Evolutionary conservation across 2,888 invertebrate species (phyloP).

Genomic region (Nemotelus nigrinus): DNA sequence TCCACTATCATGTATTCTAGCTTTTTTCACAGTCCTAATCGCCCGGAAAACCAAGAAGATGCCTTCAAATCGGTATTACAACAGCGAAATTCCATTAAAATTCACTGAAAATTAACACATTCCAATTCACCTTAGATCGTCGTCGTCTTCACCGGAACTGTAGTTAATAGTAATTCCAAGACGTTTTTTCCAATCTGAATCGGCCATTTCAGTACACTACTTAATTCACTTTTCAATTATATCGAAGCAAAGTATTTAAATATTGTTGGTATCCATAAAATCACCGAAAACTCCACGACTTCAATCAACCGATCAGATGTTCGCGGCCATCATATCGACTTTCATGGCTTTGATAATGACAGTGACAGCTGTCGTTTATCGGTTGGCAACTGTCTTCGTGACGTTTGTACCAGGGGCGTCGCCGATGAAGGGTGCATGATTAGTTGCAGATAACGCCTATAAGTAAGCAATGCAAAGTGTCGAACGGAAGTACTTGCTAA

Average conservation of each 20-base stretch:
- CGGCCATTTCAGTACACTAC: slow-evolving; percentile 55
- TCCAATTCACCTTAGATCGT: slow-evolving; percentile 24
- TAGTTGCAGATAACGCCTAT: no score
- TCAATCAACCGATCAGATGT: slow-evolving; percentile 5
- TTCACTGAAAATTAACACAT: no score
- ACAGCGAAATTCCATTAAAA: no score
- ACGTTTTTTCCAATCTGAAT: slow-evolving; percentile 67
- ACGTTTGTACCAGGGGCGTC: neutral
- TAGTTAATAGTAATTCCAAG: slow-evolving; percentile 68
- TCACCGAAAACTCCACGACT: slow-evolving; percentile 14
- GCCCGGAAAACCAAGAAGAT: no score
- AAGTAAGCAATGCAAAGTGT: no score
- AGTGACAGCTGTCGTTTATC: slow-evolving; percentile 1
- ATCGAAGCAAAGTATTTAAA: no score
- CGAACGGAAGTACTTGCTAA: no score
- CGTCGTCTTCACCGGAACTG: slow-evolving; percentile 65
- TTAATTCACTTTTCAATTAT: no score
- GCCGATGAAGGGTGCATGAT: no score
- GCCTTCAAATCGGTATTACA: no score
- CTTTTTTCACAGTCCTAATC: no score
- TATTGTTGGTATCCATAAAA: neutral
- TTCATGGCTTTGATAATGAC: slow-evolving; percentile 28
- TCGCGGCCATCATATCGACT: slow-evolving; percentile 15
- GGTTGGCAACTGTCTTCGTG: neutral
- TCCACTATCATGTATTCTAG: no score